phyloP scores from a whole-genome alignment of 2,888 invertebrate species.

The Drosophila rellima region DNA sequence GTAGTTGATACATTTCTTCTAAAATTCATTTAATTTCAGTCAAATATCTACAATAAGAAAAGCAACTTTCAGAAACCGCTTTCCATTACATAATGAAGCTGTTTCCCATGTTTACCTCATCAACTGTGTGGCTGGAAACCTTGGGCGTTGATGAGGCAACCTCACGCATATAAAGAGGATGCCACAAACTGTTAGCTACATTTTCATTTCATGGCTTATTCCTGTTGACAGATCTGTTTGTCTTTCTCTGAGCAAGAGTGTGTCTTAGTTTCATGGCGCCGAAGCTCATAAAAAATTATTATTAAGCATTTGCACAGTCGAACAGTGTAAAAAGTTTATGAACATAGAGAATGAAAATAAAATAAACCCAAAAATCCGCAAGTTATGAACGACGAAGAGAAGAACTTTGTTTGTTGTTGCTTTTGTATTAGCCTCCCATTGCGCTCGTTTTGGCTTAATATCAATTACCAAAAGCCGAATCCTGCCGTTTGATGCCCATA shows the following conservation, averaged over 20 bases:
- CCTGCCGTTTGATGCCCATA: constrained; percentile 55
- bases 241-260: not conserved
- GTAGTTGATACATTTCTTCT: too few relatives aligned
- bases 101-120: constrained; percentile 15
- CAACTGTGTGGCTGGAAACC: not conserved
- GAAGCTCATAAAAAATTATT: constrained; percentile 62
- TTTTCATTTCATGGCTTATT: constrained; percentile 19
- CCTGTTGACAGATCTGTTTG: constrained; percentile 35
- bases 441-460: constrained; percentile 64
- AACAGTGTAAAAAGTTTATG: constrained; percentile 14
- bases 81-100: not conserved
- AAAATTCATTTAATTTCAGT: not conserved
- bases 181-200: constrained; percentile 2
- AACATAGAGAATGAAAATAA: constrained; percentile 9
- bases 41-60: not conserved
- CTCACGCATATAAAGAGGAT: not conserved
- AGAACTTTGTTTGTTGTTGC: constrained; percentile 26
- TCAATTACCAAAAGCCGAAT: constrained; percentile 65
- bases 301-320: constrained; percentile 37
- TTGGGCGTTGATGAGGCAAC: not conserved
- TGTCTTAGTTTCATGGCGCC: constrained; percentile 41
- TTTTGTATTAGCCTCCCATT: constrained; percentile 36
- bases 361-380: constrained; percentile 25
- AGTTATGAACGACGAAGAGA: constrained; percentile 7
- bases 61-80: not conserved